phyloP scores from a whole-genome alignment of 2,797 vertebrate species.

The Syncerus caffer region DNA sequence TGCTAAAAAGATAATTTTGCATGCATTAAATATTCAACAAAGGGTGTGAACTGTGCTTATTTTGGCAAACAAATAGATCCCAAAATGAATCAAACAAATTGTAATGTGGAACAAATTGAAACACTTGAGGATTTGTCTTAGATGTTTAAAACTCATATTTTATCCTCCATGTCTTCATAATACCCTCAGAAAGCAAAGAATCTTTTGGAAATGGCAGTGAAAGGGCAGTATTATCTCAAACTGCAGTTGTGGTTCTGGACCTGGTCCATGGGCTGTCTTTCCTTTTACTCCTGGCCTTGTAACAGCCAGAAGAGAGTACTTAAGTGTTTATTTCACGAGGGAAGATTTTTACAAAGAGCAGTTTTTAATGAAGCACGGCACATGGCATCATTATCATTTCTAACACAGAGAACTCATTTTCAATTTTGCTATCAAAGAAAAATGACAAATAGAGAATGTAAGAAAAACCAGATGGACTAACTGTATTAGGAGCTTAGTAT shows the following conservation, averaged over 20 bases:
- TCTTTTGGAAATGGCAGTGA: conserved; percentile 34
- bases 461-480: conserved; percentile 86
- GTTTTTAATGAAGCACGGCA: conserved; percentile 76
- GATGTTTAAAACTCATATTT: conserved; percentile 76
- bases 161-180: conserved; percentile 66
- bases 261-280: neutral
- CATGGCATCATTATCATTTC: conserved; percentile 78
- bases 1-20: conserved; percentile 72
- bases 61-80: conserved; percentile 79
- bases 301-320: neutral
- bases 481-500: conserved; percentile 82
- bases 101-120: conserved; percentile 79
- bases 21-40: conserved; percentile 72
- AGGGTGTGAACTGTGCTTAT: conserved; percentile 73
- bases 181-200: conserved; percentile 42
- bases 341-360: conserved; percentile 73
- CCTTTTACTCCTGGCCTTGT: conserved; percentile 28
- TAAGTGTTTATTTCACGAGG: conserved; percentile 48
- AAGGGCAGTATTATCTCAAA: conserved; percentile 31
- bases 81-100: conserved; percentile 79
- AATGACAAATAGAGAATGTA: conserved; percentile 84
- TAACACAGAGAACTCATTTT: conserved; percentile 77
- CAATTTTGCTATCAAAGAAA: conserved; percentile 82
- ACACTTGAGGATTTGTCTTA: conserved; percentile 78
- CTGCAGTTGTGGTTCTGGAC: conserved; percentile 5